Evolutionary conservation across 92 coral and sea anemone genomes (phyloP).

Genomic region (Palythoa grandis): DNA sequence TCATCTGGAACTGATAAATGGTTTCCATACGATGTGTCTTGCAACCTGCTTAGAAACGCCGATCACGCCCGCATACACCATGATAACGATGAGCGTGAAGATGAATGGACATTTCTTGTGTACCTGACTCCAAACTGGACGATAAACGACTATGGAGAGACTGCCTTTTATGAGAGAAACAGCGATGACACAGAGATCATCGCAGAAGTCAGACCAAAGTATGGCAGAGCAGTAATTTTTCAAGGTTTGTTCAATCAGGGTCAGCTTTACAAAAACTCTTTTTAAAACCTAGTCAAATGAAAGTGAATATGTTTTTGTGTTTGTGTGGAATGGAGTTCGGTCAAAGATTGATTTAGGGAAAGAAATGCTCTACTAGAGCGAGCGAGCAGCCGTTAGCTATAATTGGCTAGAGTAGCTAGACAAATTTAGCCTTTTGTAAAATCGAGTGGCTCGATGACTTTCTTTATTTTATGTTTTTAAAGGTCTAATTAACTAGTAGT

Average conservation of each 20-base stretch:
- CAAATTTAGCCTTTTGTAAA: no score
- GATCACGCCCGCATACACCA: conserved; percentile 96
- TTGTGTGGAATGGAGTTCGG: no score
- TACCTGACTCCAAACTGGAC: conserved; percentile 94
- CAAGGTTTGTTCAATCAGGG: conserved; percentile 50
- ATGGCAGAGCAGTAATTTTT: conserved; percentile 93
- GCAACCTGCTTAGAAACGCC: conserved; percentile 94
- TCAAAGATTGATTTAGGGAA: no score
- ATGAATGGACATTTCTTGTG: conserved; percentile 96
- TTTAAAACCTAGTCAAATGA: no score
- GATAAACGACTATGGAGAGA: conserved; percentile 97
- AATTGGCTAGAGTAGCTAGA: no score
- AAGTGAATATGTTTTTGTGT: no score
- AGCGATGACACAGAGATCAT: conserved; percentile 87
- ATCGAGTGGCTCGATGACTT: no score
- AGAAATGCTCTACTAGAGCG: no score
- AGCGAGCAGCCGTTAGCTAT: no score
- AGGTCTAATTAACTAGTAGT: no score
- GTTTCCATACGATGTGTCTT: conserved; percentile 98
- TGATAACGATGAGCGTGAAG: conserved; percentile 75
- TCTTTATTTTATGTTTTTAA: no score
- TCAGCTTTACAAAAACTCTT: no score
- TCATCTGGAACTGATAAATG: conserved; percentile 80
- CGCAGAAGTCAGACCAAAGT: conserved; percentile 94
- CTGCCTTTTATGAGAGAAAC: conserved; percentile 88